Conservation (phyloP, 2,888 invertebrate genomes). For the Polymixis lichenea region DNA sequence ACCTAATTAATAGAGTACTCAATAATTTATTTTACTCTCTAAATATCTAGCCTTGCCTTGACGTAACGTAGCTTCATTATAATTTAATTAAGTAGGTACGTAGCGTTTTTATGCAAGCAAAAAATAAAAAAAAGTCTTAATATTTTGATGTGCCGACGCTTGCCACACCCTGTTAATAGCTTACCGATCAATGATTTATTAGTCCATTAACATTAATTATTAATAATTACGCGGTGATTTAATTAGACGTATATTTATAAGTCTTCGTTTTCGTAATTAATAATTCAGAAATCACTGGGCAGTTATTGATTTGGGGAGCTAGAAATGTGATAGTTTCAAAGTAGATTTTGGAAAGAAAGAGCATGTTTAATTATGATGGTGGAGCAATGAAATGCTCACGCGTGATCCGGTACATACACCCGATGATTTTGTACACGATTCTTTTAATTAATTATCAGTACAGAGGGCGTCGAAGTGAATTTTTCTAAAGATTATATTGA, state of each 20-base stretch:
- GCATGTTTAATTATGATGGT: conserved; percentile 4
- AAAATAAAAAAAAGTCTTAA: conserved; percentile 31
- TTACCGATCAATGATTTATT: conserved; percentile 53
- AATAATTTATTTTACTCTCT: conserved; percentile 3
- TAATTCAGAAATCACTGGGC: conserved; percentile 35
- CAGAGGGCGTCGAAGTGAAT: conserved; percentile 33
- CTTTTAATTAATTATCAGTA: conserved; percentile 18
- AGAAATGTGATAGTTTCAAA: conserved; percentile 17
- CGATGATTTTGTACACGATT: conserved; percentile 12
- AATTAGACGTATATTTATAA: conserved; percentile 53
- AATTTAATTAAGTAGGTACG: conserved; percentile 50
- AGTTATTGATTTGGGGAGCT: conserved; percentile 39
- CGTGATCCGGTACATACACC: conserved; percentile 1
- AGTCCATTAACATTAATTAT: conserved; percentile 59
- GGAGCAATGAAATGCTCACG: not conserved
- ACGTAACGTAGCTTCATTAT: not conserved
- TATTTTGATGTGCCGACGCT: conserved; percentile 44
- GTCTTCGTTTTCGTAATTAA: conserved; percentile 42
- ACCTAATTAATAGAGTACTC: not conserved
- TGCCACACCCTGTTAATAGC: conserved; percentile 41
- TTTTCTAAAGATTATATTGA: conserved; percentile 32
- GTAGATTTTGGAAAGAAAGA: conserved; percentile 14
- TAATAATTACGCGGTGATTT: conserved; percentile 54
- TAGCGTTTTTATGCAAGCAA: conserved; percentile 8
- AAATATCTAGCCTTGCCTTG: not conserved